Conservation (phyloP, 2,888 invertebrate species). For the Hirtodrosophila duncani region DNA sequence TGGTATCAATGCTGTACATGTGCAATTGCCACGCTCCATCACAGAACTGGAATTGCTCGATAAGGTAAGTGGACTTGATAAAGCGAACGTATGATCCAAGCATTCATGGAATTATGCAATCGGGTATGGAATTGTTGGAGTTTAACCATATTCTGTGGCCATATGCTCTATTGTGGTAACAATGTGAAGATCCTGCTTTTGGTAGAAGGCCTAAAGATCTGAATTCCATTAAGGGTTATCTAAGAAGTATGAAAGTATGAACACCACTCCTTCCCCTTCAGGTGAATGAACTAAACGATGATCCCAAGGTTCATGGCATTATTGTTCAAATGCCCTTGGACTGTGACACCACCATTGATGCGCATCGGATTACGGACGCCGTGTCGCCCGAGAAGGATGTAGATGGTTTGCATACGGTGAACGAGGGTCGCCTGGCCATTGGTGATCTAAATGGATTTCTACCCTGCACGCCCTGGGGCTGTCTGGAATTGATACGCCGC, state of each 20-base stretch:
- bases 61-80: slow-evolving; percentile 60
- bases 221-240: too few relatives aligned
- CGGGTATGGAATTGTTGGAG: too few relatives aligned
- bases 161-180: too few relatives aligned
- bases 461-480: slow-evolving; percentile 98
- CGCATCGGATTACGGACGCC: slow-evolving; percentile 90
- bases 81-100: too few relatives aligned
- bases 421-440: slow-evolving; percentile 94
- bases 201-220: too few relatives aligned
- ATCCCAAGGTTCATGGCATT: slow-evolving; percentile 93
- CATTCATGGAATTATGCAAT: neutral
- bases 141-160: too few relatives aligned
- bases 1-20: slow-evolving; percentile 89
- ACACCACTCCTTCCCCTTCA: slow-evolving; percentile 21
- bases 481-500: slow-evolving; percentile 87
- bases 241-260: too few relatives aligned
- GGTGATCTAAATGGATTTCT: slow-evolving; percentile 94
- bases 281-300: slow-evolving; percentile 84
- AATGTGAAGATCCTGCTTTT: too few relatives aligned
- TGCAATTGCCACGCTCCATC: slow-evolving; percentile 87
- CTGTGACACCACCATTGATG: slow-evolving; percentile 88
- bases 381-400: slow-evolving; percentile 96
- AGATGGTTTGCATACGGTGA: slow-evolving; percentile 94
- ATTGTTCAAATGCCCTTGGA: slow-evolving; percentile 98
- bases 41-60: slow-evolving; percentile 84